A percentile compares a stretch with the other conserved stretches of the same genome.
phyloP scores from a whole-genome alignment of 92 coral and sea anemone species.

The Siderastrea radians region DNA sequence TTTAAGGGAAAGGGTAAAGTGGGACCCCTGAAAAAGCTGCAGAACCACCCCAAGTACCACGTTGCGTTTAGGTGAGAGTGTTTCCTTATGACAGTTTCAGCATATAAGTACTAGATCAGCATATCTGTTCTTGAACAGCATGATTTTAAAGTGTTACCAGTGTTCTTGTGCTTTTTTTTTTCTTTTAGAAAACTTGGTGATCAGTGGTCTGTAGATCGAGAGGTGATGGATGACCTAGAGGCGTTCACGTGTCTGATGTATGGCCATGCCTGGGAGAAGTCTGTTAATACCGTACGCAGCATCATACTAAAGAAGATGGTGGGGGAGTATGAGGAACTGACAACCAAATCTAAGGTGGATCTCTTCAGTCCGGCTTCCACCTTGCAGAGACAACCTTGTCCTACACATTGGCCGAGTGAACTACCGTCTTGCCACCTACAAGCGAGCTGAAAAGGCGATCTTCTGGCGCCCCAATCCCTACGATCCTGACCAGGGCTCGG shows the following conservation, averaged over 20 bases:
- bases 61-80: slow-evolving; percentile 41
- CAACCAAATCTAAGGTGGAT: slow-evolving; percentile 28
- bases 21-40: slow-evolving; percentile 50
- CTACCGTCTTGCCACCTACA: slow-evolving; percentile 49
- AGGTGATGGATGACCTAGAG: slow-evolving; percentile 38
- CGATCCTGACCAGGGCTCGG: not conserved
- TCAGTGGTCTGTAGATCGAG: not conserved
- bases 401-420: slow-evolving; percentile 35
- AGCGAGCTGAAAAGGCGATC: slow-evolving; percentile 26
- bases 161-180: too few species aligned
- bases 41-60: slow-evolving; percentile 30
- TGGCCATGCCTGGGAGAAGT: slow-evolving; percentile 20
- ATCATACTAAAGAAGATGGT: too few species aligned
- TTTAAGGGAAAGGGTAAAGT: slow-evolving; percentile 74
- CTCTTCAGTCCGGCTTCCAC: slow-evolving; percentile 43
- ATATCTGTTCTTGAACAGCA: not conserved
- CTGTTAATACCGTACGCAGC: not conserved
- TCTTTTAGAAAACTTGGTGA: not conserved
- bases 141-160: not conserved
- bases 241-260: too few species aligned
- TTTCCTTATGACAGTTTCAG: slow-evolving; percentile 9
- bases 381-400: slow-evolving; percentile 44
- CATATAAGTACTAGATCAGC: not conserved
- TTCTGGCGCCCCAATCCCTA: too few species aligned
- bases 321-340: not conserved